Base-by-base conservation (phyloP, 2,888 invertebrate species). In the Xylocampa areola region DNA sequence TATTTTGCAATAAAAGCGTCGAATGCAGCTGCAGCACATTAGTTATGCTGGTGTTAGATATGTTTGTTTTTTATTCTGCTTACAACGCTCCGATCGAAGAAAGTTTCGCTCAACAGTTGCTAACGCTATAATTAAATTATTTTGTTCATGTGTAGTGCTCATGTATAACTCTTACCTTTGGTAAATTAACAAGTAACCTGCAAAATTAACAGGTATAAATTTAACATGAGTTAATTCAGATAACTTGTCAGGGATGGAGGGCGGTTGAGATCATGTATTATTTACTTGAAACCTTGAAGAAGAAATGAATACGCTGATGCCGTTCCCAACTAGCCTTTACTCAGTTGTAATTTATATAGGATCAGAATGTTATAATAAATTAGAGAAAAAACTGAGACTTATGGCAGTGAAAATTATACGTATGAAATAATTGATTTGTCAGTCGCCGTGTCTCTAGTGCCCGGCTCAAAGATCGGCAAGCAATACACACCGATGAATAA, bases 21-120 rank as follows among this genome's bases (percentile, higher is more conserved):
- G 69, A 81, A 77, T 85, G 86, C 92, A 92, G 90, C 91, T 92
- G 92, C 70, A 84, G 54, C 79, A 74, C 84, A 87, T 89, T 88
- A 82, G 86, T 76, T 76, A 81, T 79, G 83, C 81, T 69, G 68
- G 78, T 82, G 59, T 65, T 51, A 43, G 32, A 55, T 40, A 61
- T 64, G 36, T 57, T 64, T 63, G 4, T 39, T 66, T 58, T 73
- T 64, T 64, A 66, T 55, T 48, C 37, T 39, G 29, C 11, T 40
- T 52, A 23, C 25, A 27, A 52, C 43, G 8, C 21, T 2, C 10
- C 6, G 3, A 11, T 5, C n/a, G 5, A 7, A 23, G 14, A 30
- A 44, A 44, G 7, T 32, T 69, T 60, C 19, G 16, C 45, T 41
- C 50, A 39, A 36, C 14, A 32, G 29, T 60, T 45, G 32, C 41